Conservation (phyloP, 2,888 invertebrate species). For the Sycophila texana region DNA sequence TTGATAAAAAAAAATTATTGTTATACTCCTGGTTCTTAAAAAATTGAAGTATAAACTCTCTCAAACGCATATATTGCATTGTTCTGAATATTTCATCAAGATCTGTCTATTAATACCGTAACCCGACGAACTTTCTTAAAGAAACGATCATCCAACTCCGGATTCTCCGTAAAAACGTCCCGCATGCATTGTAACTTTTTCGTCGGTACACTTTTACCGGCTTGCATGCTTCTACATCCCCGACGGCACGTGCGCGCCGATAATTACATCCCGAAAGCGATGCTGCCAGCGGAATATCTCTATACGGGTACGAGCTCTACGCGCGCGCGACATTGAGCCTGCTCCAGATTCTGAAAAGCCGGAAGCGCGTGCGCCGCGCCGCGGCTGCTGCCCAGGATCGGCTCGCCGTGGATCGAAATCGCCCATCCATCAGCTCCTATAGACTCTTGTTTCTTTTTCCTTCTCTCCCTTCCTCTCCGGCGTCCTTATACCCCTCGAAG, state of each 20-base stretch:
- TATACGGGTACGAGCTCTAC: not conserved
- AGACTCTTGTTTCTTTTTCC: not conserved
- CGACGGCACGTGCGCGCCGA: not conserved
- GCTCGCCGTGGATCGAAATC: not conserved
- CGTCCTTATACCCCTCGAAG: not conserved
- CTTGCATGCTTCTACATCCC: not conserved
- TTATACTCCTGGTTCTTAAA: no score
- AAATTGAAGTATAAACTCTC: no score
- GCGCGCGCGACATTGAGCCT: conserved; percentile 25
- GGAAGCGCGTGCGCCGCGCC: not conserved
- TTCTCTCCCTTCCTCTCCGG: not conserved
- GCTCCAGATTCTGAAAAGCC: conserved; percentile 24
- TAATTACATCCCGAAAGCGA: conserved; percentile 45
- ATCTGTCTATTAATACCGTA: no score
- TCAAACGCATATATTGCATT: no score
- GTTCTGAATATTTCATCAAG: no score
- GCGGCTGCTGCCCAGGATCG: not conserved
- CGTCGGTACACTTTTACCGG: conserved; percentile 33
- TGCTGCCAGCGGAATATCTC: conserved; percentile 5
- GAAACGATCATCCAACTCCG: no score
- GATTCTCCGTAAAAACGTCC: conserved; percentile 10
- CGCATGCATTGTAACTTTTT: conserved; percentile 36
- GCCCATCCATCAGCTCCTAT: not conserved
- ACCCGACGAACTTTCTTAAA: no score
- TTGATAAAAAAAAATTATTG: no score